Evolutionary conservation across 2,113 vertebrate genomes (phyloP).

Genomic region (Cervus canadensis): DNA sequence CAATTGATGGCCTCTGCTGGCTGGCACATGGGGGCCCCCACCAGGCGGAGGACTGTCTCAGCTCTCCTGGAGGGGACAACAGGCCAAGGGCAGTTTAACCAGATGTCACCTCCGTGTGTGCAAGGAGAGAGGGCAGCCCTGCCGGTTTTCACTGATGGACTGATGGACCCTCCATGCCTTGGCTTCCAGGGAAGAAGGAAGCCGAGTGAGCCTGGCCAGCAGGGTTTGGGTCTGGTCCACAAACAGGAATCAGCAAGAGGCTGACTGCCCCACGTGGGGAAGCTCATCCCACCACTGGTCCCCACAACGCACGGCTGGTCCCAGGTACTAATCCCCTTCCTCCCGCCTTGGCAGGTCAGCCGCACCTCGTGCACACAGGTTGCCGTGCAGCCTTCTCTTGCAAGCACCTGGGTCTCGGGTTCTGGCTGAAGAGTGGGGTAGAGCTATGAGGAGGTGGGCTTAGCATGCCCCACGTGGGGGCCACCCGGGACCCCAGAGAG

Average conservation of each 20-base stretch:
- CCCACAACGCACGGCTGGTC: rapidly evolving
- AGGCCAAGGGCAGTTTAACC: not conserved
- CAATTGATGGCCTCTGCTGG: rapidly evolving
- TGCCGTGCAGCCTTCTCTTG: rapidly evolving
- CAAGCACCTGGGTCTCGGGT: not conserved
- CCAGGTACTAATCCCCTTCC: too few relatives aligned
- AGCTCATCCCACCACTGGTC: too few relatives aligned
- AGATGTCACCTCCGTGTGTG: rapidly evolving
- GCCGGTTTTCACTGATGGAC: rapidly evolving
- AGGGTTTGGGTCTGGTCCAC: not conserved
- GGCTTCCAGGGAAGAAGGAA: not conserved
- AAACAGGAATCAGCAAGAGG: not conserved
- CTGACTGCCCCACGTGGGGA: not conserved
- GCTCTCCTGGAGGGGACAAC: not conserved
- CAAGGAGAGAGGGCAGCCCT: not conserved
- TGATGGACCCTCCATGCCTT: rapidly evolving
- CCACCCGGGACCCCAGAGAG: not conserved
- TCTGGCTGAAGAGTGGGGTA: not conserved
- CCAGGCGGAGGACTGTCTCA: not conserved
- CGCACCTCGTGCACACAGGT: rapidly evolving
- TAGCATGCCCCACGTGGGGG: rapidly evolving
- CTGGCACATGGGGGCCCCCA: not conserved
- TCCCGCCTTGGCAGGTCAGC: not conserved
- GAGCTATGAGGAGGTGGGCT: too few relatives aligned
- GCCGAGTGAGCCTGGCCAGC: rapidly evolving